Evolutionary conservation across 2,113 vertebrate genomes (phyloP).

Genomic region (Coryphaenoides rupestris): DNA sequence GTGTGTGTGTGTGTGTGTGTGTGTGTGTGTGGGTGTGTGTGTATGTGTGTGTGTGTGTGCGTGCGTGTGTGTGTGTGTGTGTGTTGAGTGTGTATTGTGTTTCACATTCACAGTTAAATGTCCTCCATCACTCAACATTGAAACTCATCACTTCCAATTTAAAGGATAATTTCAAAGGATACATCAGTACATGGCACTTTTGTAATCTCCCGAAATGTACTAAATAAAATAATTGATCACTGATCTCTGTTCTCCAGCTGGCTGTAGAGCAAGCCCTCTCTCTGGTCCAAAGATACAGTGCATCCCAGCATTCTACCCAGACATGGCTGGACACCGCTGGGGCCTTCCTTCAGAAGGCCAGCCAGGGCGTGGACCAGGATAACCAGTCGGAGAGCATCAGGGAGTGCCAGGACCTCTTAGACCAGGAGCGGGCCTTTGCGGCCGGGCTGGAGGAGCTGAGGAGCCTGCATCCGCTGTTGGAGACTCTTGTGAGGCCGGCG

Average conservation of each 20-base stretch:
- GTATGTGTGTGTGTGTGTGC: no score
- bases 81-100: no score
- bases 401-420: slow-evolving; percentile 75
- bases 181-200: no score
- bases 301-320: slow-evolving; percentile 73
- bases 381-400: slow-evolving; percentile 72
- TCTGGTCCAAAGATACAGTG: slow-evolving; percentile 79
- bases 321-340: slow-evolving; percentile 83
- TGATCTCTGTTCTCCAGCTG: slow-evolving; percentile 61
- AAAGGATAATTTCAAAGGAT: no score
- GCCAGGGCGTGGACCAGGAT: slow-evolving; percentile 80
- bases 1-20: no score
- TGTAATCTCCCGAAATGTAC: no score
- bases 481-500: slow-evolving; percentile 63
- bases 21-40: no score
- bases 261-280: slow-evolving; percentile 57
- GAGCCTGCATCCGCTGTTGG: slow-evolving; percentile 65
- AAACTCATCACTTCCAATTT: no score
- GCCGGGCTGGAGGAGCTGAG: slow-evolving; percentile 70
- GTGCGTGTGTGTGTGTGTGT: no score
- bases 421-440: slow-evolving; percentile 70
- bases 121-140: no score
- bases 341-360: slow-evolving; percentile 74
- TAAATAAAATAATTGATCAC: no score
- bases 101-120: no score